phyloP scores from a whole-genome alignment of 2,797 vertebrate species.

The Poeciliopsis infans region DNA sequence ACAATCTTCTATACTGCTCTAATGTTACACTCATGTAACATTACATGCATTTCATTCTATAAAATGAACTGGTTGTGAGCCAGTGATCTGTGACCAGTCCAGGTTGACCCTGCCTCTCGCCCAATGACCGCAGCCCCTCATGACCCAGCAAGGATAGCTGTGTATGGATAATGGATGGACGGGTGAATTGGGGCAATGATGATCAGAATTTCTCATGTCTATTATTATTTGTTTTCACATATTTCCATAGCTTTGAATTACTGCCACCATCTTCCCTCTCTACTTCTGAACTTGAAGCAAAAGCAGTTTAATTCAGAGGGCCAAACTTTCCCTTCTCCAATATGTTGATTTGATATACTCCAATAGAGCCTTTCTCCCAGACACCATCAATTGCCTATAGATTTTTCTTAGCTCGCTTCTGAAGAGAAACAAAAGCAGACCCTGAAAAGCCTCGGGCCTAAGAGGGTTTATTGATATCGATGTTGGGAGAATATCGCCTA shows the following conservation, averaged over 20 bases:
- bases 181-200: not conserved
- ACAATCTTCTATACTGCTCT: no score
- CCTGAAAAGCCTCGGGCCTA: conserved; percentile 81
- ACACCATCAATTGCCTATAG: conserved; percentile 88
- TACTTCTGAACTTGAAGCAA: conserved; percentile 84
- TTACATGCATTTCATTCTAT: not conserved
- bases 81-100: not conserved
- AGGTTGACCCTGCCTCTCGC: not conserved
- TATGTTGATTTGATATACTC: conserved; percentile 87
- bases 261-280: conserved; percentile 74
- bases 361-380: conserved; percentile 86
- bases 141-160: not conserved
- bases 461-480: conserved; percentile 86
- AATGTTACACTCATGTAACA: not conserved
- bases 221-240: conserved; percentile 34
- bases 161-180: not conserved
- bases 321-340: conserved; percentile 82
- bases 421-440: conserved; percentile 85
- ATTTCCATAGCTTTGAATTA: conserved; percentile 50
- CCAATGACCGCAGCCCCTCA: not conserved
- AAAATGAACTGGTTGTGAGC: not conserved
- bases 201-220: conserved; percentile 34
- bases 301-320: conserved; percentile 85
- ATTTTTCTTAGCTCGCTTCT: conserved; percentile 83
- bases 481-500: conserved; percentile 83